Base-by-base conservation (phyloP, 2,888 invertebrate species). In the Tetranychus truncatus region DNA sequence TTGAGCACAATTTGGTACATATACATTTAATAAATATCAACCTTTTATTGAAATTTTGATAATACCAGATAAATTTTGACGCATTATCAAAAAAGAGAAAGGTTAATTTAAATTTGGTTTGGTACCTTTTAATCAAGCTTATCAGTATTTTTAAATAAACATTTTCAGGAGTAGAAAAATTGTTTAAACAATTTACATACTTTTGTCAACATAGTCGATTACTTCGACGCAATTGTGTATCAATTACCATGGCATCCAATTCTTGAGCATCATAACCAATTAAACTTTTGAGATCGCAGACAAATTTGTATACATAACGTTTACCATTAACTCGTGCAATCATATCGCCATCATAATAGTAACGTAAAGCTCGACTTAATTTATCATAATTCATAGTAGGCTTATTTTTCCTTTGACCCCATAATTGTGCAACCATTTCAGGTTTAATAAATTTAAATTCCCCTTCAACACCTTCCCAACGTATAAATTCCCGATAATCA, bases 321-420 rank as follows among this genome's bases (percentile, higher is more conserved):
- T 87, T 86, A 4, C 86, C 85, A 80, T 84, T 84, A 6, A 84
- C 84, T 82, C 93, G 94, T 6, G 91, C 90, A 79, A 94, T 92
- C 91, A 94, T 93, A 80, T 93, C 91, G 0, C 93, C 93, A 81
- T 93, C 92, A 81, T 94, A 93, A 82, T 94, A 94, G 82, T 93
- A 94, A 0, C 93, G 84, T 9, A 94, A 83, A 0, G 93, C 93
- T 21, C 94, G 85, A 8, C 91, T 91, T 0, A 94, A 82, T 81
- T 93, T 93, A 82, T 94, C 93, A 80, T 94, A 94, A 83, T 93
- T 94, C 93, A 94, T 94, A 65, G 90, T 90, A 0, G 92, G 92
- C 80, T 94, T 93, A 83, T 92, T 91, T 81, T 94, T 94, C n/a
- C 92, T 85, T 65, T 88, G 88, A 3, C 93, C 94, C 94, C 94